These are phyloP conservation scores for Endotricha flammealis DNA, from an alignment of 2,888 invertebrate species.

Conservation along the genomic window DNA sequence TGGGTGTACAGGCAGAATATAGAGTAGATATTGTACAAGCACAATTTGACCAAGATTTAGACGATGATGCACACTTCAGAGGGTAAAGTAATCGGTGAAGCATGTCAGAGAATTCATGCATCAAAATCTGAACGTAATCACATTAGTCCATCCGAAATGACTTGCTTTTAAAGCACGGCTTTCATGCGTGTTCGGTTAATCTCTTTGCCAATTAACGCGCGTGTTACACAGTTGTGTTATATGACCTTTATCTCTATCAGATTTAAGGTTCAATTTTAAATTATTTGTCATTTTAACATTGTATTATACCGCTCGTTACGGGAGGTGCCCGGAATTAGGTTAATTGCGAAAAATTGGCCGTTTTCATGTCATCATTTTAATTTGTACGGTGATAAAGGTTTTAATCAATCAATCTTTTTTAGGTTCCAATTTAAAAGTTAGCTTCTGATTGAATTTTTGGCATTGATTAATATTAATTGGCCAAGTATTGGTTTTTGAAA, in stretches of 20 bases:
- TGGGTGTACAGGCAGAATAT: too few relatives aligned
- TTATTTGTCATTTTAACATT: neutral
- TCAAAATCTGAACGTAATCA: neutral
- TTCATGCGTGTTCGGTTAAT: neutral
- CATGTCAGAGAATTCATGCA: too few relatives aligned
- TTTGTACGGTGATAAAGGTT: neutral
- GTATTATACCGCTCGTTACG: conserved; percentile 1
- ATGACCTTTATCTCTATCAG: neutral
- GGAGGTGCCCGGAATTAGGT: conserved; percentile 3
- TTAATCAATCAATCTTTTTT: neutral
- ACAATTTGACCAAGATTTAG: too few relatives aligned
- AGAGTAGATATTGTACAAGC: too few relatives aligned
- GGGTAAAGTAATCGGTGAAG: too few relatives aligned
- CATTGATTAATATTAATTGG: too few relatives aligned
- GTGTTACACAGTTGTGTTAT: neutral
- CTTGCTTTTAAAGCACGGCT: neutral
- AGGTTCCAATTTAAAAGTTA: neutral
- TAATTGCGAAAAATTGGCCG: conserved; percentile 5
- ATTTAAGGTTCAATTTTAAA: neutral
- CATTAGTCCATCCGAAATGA: neutral
- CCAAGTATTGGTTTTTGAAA: too few relatives aligned
- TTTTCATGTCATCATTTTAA: conserved; percentile 4
- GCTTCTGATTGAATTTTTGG: neutral
- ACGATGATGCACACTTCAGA: too few relatives aligned
- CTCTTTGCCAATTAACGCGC: neutral